phyloP scores from a whole-genome alignment of 2,888 invertebrate species.

The Steinernema hermaphroditum region DNA sequence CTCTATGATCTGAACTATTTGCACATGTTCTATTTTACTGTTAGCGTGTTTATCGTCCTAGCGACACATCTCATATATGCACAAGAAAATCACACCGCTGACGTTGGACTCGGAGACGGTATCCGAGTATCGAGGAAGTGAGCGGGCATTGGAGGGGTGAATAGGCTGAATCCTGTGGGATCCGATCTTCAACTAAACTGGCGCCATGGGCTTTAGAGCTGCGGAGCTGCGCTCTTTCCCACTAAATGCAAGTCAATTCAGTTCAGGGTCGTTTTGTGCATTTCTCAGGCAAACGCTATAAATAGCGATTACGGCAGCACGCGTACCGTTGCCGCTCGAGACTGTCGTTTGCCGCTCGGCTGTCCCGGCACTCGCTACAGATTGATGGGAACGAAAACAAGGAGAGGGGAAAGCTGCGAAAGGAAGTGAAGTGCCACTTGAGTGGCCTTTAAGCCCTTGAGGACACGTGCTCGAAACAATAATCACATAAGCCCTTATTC shows the following conservation, averaged over 20 bases:
- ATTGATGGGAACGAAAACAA: not conserved
- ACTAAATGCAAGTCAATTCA: not conserved
- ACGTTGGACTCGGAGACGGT: no score
- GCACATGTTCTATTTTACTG: conserved; percentile 1
- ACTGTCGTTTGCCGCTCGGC: no score
- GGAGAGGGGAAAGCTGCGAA: not conserved
- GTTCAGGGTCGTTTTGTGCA: conserved; percentile 6
- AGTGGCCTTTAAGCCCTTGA: not conserved
- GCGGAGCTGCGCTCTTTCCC: no score
- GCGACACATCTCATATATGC: no score
- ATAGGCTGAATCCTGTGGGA: no score
- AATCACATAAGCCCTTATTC: not conserved
- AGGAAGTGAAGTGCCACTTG: conserved; percentile 1
- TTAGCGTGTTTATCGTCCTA: no score
- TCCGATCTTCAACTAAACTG: no score
- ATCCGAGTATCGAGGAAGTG: no score
- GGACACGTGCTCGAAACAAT: not conserved
- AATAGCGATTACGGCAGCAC: conserved; percentile 4
- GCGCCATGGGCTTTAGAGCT: no score
- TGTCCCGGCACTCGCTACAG: no score
- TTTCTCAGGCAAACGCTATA: conserved; percentile 16
- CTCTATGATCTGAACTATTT: not conserved
- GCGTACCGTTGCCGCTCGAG: not conserved
- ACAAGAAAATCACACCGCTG: no score
- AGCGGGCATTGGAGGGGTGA: no score